Base-by-base conservation (phyloP, 1,140 invertebrate species). In the Berghia stephanieae region DNA sequence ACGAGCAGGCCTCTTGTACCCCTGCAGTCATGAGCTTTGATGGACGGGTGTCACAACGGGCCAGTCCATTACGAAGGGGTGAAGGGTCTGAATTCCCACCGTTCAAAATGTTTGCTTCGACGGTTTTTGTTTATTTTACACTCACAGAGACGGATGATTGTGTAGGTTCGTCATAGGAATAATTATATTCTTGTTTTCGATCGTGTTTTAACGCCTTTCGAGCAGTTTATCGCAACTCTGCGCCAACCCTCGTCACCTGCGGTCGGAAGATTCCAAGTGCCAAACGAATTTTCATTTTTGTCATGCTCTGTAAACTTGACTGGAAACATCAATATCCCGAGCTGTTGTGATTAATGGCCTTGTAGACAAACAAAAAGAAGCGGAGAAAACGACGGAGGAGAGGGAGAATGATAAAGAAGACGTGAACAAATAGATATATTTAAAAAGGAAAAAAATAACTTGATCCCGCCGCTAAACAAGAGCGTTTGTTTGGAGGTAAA, bases 41-140 rank as follows among this genome's bases (percentile, higher is more conserved):
- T 86, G 82, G 86, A 87, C 86, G 86, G 84, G 86, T 87, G 86
- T 87, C 86, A 87, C 83, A 83, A 66, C 83, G 85, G 86, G 82
- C 66, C 60, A 83, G 84, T 85, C 86, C 80, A 87, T 72, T 31
- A 21, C 2, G 2, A 46, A 82, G 82, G 86, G 83, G 77, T 43
- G 81, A 46, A n/a, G 31, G 79, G n/a, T 77, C 31, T 18, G n/a
- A n/a, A n/a, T n/a, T n/a, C n/a, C n/a, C n/a, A n/a, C n/a, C n/a
- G n/a, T n/a, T n/a, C n/a, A n/a, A n/a, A n/a, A n/a, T n/a, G n/a
- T n/a, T n/a, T n/a, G n/a, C n/a, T n/a, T n/a, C n/a, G n/a, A n/a
- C n/a, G n/a, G n/a, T n/a, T n/a, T n/a, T n/a, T n/a, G n/a, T n/a
- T n/a, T n/a, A n/a, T n/a, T n/a, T n/a, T n/a, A n/a, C n/a, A n/a